phyloP scores from a whole-genome alignment of 2,888 invertebrate genomes.

The Brachynemurus nebulosus region DNA sequence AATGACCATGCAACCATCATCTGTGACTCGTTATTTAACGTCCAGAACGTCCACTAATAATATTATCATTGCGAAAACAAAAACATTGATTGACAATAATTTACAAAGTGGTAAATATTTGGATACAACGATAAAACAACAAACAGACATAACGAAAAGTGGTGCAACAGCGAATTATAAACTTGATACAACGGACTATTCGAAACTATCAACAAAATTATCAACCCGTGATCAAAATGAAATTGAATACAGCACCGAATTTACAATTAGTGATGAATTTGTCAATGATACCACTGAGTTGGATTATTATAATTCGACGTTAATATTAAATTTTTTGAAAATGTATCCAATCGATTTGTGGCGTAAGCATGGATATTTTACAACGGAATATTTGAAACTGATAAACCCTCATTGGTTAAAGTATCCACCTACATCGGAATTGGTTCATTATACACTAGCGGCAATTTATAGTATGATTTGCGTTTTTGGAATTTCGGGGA shows the following conservation, averaged over 20 bases:
- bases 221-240: neutral
- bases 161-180: too few relatives aligned
- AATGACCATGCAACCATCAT: too few relatives aligned
- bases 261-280: neutral
- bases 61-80: too few relatives aligned
- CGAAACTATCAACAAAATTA: neutral
- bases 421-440: constrained; percentile 46
- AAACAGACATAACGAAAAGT: too few relatives aligned
- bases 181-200: too few relatives aligned
- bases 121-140: too few relatives aligned
- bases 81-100: too few relatives aligned
- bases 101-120: too few relatives aligned
- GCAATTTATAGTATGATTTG: constrained; percentile 47
- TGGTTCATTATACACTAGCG: constrained; percentile 45
- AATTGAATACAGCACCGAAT: neutral
- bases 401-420: constrained; percentile 61
- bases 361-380: constrained; percentile 39
- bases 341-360: constrained; percentile 33
- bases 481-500: constrained; percentile 53
- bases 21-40: too few relatives aligned
- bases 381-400: constrained; percentile 39
- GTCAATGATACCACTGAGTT: neutral
- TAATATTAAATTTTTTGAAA: constrained; percentile 21
- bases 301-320: neutral
- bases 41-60: too few relatives aligned